Evolutionary conservation across 2,888 invertebrate genomes (phyloP).

Genomic region (Chrysotoxum bicinctum): DNA sequence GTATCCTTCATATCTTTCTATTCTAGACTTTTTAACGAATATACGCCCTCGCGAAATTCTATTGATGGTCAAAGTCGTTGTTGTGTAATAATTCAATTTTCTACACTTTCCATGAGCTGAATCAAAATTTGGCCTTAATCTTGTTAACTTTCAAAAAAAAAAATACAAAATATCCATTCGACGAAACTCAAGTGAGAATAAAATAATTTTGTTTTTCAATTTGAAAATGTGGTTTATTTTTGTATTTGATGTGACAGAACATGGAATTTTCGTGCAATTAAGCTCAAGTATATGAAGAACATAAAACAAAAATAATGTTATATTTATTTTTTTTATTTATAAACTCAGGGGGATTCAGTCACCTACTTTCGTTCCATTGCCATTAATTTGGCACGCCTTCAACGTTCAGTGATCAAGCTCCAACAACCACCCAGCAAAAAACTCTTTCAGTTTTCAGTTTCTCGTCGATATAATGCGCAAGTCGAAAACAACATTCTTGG

Average conservation of each 20-base stretch:
- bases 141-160: background rate
- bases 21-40: background rate
- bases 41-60: background rate
- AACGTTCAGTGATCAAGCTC: slow-evolving; percentile 23
- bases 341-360: slow-evolving; percentile 45
- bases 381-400: slow-evolving; percentile 42
- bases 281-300: slow-evolving; percentile 51
- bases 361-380: slow-evolving; percentile 63
- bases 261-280: slow-evolving; percentile 39
- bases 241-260: slow-evolving; percentile 44
- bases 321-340: slow-evolving; percentile 35
- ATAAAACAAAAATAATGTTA: slow-evolving; percentile 1
- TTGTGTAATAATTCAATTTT: background rate
- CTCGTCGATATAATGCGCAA: slow-evolving; percentile 20
- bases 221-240: slow-evolving; percentile 5
- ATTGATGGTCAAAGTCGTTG: slow-evolving; percentile 6
- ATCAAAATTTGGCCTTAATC: background rate
- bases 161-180: background rate
- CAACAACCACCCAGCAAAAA: slow-evolving; percentile 50
- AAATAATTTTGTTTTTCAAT: background rate
- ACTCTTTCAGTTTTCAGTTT: slow-evolving; percentile 38
- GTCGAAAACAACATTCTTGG: slow-evolving; percentile 9
- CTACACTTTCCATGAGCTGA: background rate
- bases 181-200: background rate
- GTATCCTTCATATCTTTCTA: background rate